These are phyloP conservation scores for Taxidea taxus DNA, from an alignment of 2,113 vertebrate genomes.

Conservation along the genomic window DNA sequence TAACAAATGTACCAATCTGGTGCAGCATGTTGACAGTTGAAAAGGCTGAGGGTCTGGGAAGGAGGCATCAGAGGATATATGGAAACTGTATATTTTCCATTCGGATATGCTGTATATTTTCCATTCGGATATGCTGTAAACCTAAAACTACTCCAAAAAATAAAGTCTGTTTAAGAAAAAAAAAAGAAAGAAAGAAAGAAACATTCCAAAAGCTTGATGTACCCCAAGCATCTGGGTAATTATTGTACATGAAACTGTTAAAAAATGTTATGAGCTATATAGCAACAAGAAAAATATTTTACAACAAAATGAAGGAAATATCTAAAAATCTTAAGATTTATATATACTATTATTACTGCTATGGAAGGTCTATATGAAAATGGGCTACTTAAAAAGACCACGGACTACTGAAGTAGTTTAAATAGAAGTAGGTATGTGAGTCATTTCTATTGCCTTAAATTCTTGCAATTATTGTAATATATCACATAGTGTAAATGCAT, in stretches of 20 bases:
- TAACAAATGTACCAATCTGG: neutral
- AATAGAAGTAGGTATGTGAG: neutral
- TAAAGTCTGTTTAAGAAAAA: neutral
- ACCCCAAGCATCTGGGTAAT: neutral
- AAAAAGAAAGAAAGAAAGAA: neutral
- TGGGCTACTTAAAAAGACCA: neutral
- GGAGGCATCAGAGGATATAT: neutral
- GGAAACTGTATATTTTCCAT: neutral
- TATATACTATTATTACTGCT: neutral
- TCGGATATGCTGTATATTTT: neutral
- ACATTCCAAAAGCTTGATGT: neutral
- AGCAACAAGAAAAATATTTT: neutral
- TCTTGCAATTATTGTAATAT: neutral
- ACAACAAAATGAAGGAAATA: neutral
- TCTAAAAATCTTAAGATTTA: neutral
- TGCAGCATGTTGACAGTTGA: neutral
- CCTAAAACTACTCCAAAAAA: neutral
- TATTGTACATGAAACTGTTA: neutral
- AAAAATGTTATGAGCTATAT: neutral
- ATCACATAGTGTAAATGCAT: neutral
- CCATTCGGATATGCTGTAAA: neutral
- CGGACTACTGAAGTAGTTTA: neutral
- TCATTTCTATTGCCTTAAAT: neutral
- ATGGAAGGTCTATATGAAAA: neutral
- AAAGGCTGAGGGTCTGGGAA: too few relatives aligned